phyloP scores from a whole-genome alignment of 2,888 invertebrate species.

The Neria commutata region DNA sequence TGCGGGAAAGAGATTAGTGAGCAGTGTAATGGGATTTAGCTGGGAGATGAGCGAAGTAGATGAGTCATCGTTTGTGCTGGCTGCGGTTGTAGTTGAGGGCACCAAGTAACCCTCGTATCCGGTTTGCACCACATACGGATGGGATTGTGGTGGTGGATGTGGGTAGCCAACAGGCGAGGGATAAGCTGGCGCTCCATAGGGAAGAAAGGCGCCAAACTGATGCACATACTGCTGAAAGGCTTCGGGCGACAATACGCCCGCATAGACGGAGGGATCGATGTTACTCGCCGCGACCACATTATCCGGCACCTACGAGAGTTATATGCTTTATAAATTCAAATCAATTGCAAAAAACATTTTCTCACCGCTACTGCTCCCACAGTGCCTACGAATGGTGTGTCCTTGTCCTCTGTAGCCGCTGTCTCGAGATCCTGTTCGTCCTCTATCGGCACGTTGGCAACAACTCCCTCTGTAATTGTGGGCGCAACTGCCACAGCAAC shows the following conservation, averaged over 20 bases:
- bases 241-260: conserved; percentile 53
- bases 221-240: conserved; percentile 57
- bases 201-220: conserved; percentile 50
- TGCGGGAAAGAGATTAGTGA: conserved; percentile 46
- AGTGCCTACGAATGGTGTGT: neutral
- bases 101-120: conserved; percentile 63
- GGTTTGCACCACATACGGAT: conserved; percentile 57
- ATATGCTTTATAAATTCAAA: neutral
- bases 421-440: too few relatives aligned
- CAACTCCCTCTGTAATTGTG: neutral
- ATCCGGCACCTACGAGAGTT: conserved; percentile 36
- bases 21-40: conserved; percentile 33
- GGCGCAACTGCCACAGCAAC: neutral
- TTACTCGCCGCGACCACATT: conserved; percentile 42
- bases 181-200: conserved; percentile 37
- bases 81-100: conserved; percentile 42
- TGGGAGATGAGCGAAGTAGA: conserved; percentile 28
- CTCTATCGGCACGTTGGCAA: neutral
- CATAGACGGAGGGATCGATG: conserved; percentile 50
- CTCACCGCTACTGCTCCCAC: conserved; percentile 34
- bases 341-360: neutral
- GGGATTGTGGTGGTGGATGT: conserved; percentile 47
- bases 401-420: neutral
- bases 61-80: conserved; percentile 25
- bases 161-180: conserved; percentile 37